Base-by-base conservation (phyloP, 2,888 invertebrate genomes). In the Spialia ferax region DNA sequence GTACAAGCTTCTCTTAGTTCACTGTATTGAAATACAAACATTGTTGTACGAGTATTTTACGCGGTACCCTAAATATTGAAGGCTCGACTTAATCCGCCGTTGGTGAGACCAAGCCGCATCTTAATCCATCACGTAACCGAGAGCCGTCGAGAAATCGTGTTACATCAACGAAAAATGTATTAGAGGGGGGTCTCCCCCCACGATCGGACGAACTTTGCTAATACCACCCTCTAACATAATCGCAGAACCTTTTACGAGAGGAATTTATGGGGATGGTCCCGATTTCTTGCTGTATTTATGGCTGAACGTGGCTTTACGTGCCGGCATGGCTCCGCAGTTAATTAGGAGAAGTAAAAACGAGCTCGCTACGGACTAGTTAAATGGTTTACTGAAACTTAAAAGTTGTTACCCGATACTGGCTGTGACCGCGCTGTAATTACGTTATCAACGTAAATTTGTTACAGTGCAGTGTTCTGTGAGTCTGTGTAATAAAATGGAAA, bases 101-200 rank as follows among this genome's bases (percentile, higher is more conserved):
- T 83, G 88, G 88, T 84, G 87, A 88, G 86, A 88, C 85, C 86
- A 86, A 87, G 88, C 83, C 86, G 82, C 86, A 87, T 87, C 91
- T 93, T 94, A 94, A 94, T 94, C 94, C 93, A 93, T 94, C 94
- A 94, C 94, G 94, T 94, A 94, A 93, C 91, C 87, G 88, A 88
- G 87, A 89, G 88, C 89, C 93, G 88, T 89, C 93, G 91, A 91
- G 93, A 94, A 94, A 94, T 93, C 93, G 93, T 93, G 94, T 94
- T 93, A 94, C 93, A 94, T 94, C 93, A 93, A 94, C 94, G 94
- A 94, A 94, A 94, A 94, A 94, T 94, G 93, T 94, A 94, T 94
- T 94, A 94, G 91, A 88, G 85, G 86, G 82, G 87, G 82, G 55
- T 63, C 71, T 72, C 42, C 32, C 32, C 85, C 86, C 84, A 78